Base-by-base conservation (phyloP, 2,797 vertebrate species). In the Neomorphus geoffroyi region DNA sequence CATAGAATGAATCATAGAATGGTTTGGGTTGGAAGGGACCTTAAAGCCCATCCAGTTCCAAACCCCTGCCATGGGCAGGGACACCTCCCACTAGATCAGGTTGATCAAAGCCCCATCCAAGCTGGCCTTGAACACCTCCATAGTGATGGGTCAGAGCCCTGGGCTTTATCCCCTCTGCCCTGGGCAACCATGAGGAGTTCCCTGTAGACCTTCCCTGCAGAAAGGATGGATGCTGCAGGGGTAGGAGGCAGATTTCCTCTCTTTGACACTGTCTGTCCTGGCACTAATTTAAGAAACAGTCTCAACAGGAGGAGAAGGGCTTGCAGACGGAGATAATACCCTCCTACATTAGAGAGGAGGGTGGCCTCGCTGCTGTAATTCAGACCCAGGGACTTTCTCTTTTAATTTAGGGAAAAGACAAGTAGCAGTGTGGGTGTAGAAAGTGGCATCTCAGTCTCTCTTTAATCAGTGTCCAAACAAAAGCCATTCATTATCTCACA, bases 401-500 rank as follows among this genome's bases (percentile, higher is more conserved):
- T 74, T 66, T 82, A 75, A 88, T 58, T 88, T 12, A 50, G 32
- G 53, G 65, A 85, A 41, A 83, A 77, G 28, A 64, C 24, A 17
- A 56, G 89, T 39, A 86, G 37, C 8, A 9, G 37, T 10, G 92
- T 75, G 80, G 91, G 79, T 60, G 92, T 46, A 19, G 72, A 13
- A 82, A 78, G 71, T 1, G 33, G 66, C 80, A 54, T 66, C 94
- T 78, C 81, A 17, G 85, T 41, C 45, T 80, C 82, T 92, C 61
- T 65, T 90, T 89, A 93, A 95, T 96, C 95, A 96, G 7, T 11
- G 11, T 91, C 87, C 77, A 74, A 82, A 91, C 23, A 1, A 65
- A 89, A 77, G 27, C 26, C 66, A 83, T 93, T 92, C 53, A 72
- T 97, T 51, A 90, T 73, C 84, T 93, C 83, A 45, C 12, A 18